Percentiles rank a stretch among this genome's conserved stretches.
phyloP scores from a whole-genome alignment of 1,140 invertebrate genomes.

The Meloidogyne exigua region DNA sequence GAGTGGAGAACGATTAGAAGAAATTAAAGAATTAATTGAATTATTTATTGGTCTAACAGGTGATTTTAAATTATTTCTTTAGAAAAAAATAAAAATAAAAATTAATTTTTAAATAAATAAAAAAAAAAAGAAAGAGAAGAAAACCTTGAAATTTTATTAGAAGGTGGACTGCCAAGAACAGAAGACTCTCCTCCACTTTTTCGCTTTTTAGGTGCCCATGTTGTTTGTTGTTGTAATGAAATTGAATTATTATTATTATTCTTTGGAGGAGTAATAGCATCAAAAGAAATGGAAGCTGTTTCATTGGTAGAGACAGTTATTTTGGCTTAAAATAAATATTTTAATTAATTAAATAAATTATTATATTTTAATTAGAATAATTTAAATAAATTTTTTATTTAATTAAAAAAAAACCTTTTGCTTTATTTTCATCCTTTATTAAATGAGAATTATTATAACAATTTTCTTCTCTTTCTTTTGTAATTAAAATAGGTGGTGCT shows the following conservation, averaged over 20 bases:
- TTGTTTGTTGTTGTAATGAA: not conserved
- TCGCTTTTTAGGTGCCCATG: slow-evolving; percentile 6
- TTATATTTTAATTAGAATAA: too few relatives aligned
- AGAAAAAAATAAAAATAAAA: too few relatives aligned
- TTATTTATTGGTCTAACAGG: not conserved
- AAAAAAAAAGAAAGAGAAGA: not conserved
- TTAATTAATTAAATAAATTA: too few relatives aligned
- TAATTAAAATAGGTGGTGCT: not conserved
- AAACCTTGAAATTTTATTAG: not conserved
- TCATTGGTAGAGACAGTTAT: not conserved
- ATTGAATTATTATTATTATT: not conserved
- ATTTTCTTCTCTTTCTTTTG: not conserved
- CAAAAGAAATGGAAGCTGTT: not conserved
- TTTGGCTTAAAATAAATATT: not conserved
- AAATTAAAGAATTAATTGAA: not conserved
- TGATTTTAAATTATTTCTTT: not conserved
- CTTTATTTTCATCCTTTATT: not conserved
- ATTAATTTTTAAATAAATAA: not conserved
- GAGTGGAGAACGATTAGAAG: not conserved
- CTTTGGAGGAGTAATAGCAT: not conserved
- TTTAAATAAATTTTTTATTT: not conserved
- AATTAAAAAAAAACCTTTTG: not conserved
- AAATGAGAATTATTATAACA: not conserved
- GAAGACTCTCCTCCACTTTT: not conserved
- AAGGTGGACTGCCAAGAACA: slow-evolving; percentile 8